phyloP scores from a whole-genome alignment of 2,888 invertebrate species.

The Microctonus aethiopoides region DNA sequence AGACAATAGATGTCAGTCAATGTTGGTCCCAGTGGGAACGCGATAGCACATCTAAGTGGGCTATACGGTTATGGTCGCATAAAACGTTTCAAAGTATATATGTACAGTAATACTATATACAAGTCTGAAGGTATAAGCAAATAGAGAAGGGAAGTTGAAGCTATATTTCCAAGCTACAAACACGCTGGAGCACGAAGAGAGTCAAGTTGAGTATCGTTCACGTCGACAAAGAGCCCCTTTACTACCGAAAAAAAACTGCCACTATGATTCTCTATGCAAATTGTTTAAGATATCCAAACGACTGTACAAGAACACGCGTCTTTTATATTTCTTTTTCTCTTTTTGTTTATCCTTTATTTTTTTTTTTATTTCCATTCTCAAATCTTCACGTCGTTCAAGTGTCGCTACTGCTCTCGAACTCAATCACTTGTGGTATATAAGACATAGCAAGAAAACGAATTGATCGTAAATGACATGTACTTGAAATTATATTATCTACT shows the following conservation, averaged over 20 bases:
- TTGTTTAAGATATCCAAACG: constrained; percentile 65
- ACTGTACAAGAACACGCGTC: constrained; percentile 35
- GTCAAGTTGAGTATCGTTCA: constrained; percentile 51
- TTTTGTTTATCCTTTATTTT: background rate
- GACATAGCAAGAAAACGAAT: background rate
- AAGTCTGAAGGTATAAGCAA: constrained; percentile 6
- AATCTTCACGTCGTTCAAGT: constrained; percentile 33
- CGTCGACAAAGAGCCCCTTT: constrained; percentile 57
- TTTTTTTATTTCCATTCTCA: background rate
- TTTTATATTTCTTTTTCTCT: background rate
- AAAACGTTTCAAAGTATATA: constrained; percentile 60
- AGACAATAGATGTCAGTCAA: constrained; percentile 61
- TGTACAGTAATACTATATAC: too few relatives aligned
- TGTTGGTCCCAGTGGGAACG: constrained; percentile 50
- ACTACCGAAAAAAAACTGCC: constrained; percentile 63
- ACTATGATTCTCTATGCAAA: constrained; percentile 67
- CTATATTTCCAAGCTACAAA: constrained; percentile 32
- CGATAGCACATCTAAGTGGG: constrained; percentile 67
- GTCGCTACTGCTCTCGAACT: background rate
- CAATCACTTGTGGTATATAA: background rate
- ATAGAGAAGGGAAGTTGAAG: constrained; percentile 41
- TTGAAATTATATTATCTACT: constrained; percentile 1
- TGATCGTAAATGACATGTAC: constrained; percentile 22
- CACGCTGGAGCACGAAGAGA: constrained; percentile 40
- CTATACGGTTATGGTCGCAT: constrained; percentile 65